Conservation (phyloP, 2,888 invertebrate genomes). For the Spatulosminthurus flaviceps region DNA sequence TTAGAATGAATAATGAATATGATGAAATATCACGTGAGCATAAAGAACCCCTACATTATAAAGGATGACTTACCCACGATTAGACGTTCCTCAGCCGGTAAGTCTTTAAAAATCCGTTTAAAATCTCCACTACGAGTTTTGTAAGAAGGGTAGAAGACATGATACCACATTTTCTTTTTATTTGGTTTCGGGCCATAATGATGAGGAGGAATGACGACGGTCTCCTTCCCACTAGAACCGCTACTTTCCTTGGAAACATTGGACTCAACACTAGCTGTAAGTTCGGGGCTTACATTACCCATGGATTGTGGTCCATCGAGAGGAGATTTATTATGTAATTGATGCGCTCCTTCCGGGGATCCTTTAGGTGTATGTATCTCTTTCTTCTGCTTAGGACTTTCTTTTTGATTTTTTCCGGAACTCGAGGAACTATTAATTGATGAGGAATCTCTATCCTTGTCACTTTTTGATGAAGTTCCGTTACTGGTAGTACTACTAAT, state of each 20-base stretch:
- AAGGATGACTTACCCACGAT: conserved; percentile 87
- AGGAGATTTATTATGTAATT: background rate
- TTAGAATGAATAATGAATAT: no score
- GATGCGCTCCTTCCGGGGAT: conserved; percentile 22
- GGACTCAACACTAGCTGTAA: conserved; percentile 21
- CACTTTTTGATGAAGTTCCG: conserved; percentile 30
- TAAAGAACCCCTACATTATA: no score
- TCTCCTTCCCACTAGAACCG: conserved; percentile 33
- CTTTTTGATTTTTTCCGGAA: background rate
- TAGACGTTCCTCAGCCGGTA: conserved; percentile 89
- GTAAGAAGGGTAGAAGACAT: conserved; percentile 77
- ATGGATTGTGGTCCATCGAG: background rate
- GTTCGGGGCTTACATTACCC: background rate
- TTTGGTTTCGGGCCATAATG: conserved; percentile 42
- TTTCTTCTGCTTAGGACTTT: conserved; percentile 18
- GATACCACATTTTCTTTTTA: conserved; percentile 65
- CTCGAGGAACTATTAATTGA: background rate
- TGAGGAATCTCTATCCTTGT: conserved; percentile 28
- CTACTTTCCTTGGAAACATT: conserved; percentile 40
- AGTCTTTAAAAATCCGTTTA: conserved; percentile 88
- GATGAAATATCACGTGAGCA: no score
- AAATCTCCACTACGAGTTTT: conserved; percentile 94
- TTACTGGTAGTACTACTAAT: background rate
- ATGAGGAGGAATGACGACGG: conserved; percentile 1
- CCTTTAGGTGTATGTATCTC: conserved; percentile 10